Conservation (phyloP, 2,797 vertebrate species). For the Micrastur ruficollis region DNA sequence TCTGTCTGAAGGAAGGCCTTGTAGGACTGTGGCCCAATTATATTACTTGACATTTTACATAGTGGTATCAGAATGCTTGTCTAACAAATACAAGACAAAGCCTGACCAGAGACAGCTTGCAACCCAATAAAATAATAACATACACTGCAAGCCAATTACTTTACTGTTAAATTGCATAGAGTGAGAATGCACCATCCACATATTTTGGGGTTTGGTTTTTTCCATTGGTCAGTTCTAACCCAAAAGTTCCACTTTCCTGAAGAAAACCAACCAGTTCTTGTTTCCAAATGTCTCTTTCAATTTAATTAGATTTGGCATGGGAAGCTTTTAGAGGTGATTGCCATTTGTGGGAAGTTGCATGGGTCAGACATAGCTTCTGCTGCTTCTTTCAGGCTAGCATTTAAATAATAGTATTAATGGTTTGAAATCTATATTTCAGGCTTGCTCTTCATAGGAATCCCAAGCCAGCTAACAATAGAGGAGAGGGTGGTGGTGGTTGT, state of each 20-base stretch:
- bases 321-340: conserved; percentile 55
- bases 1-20: conserved; percentile 32
- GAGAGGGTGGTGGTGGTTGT: not conserved
- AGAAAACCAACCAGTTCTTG: not conserved
- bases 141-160: not conserved
- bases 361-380: not conserved
- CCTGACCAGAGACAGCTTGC: conserved; percentile 19
- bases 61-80: conserved; percentile 36
- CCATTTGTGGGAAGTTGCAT: conserved; percentile 17
- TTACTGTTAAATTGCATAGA: not conserved
- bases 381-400: not conserved
- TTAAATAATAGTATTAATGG: conserved; percentile 36
- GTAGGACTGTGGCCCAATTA: conserved; percentile 45
- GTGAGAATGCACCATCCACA: not conserved
- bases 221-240: not conserved
- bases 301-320: conserved; percentile 41
- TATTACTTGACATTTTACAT: conserved; percentile 59
- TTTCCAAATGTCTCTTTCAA: conserved; percentile 26
- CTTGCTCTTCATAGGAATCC: not conserved
- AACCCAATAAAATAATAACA: conserved; percentile 31
- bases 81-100: conserved; percentile 54
- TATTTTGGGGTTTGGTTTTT: not conserved
- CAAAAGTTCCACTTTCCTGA: not conserved
- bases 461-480: not conserved
- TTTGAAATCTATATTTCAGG: conserved; percentile 16